These are phyloP conservation scores for Chaetodon auriga DNA, from an alignment of 2,113 vertebrate species.

Conservation along the genomic window DNA sequence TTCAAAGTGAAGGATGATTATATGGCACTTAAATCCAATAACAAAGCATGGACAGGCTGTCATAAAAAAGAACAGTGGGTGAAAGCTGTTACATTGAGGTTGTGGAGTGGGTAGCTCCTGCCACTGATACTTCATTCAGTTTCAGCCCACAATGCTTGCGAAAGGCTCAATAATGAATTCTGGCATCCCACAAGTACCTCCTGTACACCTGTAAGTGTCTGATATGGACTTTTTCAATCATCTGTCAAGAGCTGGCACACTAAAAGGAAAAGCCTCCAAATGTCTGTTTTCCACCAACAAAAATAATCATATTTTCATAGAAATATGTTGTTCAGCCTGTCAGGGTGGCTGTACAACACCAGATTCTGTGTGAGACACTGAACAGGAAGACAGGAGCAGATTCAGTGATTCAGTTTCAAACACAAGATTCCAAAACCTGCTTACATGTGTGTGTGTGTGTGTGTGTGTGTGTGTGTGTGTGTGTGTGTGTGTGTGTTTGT, in stretches of 20 bases:
- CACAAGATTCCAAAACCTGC: neutral
- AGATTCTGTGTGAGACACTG: neutral
- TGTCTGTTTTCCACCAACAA: neutral
- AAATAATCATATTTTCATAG: conserved; percentile 9
- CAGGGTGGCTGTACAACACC: neutral
- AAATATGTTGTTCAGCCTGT: neutral
- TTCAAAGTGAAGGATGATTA: conserved; percentile 38
- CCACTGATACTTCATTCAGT: conserved; percentile 33
- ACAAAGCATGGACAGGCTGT: conserved; percentile 26
- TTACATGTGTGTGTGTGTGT: no score
- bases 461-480: no score
- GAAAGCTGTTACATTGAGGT: conserved; percentile 8
- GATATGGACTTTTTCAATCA: conserved; percentile 21
- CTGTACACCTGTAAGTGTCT: conserved; percentile 11
- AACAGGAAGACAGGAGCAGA: neutral
- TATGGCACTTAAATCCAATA: conserved; percentile 40
- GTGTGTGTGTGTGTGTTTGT: no score
- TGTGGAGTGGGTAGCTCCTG: conserved; percentile 45
- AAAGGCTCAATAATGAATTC: neutral
- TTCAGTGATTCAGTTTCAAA: conserved; percentile 4
- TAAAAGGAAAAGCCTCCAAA: neutral
- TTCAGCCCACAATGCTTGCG: conserved; percentile 6
- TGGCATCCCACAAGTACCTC: conserved; percentile 1
- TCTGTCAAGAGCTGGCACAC: conserved; percentile 19
- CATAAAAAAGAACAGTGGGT: neutral